Percentiles rank a stretch among this genome's conserved stretches.
Conservation (phyloP, 2,797 vertebrate genomes). For the Hydrocynus forskahlii region DNA sequence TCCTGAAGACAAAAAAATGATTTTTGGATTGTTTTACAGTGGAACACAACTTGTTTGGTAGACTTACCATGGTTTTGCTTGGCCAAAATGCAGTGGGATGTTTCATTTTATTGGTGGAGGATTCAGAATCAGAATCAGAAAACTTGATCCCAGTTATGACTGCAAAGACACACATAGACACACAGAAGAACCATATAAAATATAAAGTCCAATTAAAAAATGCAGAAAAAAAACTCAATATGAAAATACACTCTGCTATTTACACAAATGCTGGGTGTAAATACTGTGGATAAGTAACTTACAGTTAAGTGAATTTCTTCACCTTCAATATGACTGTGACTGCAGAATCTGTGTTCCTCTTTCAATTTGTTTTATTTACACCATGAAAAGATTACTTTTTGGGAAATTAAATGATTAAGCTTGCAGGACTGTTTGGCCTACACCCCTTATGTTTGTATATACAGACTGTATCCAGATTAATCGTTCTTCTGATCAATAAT, state of each 20-base stretch:
- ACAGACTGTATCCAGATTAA: slow-evolving; percentile 1
- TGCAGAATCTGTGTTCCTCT: background rate
- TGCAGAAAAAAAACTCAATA: too few relatives aligned
- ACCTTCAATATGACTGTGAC: background rate
- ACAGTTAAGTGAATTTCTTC: background rate
- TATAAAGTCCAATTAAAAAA: too few relatives aligned
- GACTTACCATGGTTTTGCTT: background rate
- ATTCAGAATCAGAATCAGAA: too few relatives aligned
- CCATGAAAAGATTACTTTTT: background rate
- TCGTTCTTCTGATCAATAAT: slow-evolving; percentile 35
- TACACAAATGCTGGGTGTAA: too few relatives aligned
- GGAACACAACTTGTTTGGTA: slow-evolving; percentile 31
- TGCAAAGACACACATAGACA: too few relatives aligned
- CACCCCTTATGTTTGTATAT: background rate
- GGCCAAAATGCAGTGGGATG: slow-evolving; percentile 26
- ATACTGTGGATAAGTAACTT: too few relatives aligned
- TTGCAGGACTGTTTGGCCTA: background rate
- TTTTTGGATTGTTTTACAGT: slow-evolving; percentile 12
- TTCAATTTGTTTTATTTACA: background rate
- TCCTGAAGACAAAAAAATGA: background rate
- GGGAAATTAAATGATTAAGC: background rate
- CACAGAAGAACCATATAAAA: too few relatives aligned
- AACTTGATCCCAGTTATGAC: too few relatives aligned
- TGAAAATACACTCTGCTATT: too few relatives aligned
- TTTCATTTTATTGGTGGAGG: background rate